phyloP scores from a whole-genome alignment of 2,113 vertebrate species.

The Myotis lucifugus region DNA sequence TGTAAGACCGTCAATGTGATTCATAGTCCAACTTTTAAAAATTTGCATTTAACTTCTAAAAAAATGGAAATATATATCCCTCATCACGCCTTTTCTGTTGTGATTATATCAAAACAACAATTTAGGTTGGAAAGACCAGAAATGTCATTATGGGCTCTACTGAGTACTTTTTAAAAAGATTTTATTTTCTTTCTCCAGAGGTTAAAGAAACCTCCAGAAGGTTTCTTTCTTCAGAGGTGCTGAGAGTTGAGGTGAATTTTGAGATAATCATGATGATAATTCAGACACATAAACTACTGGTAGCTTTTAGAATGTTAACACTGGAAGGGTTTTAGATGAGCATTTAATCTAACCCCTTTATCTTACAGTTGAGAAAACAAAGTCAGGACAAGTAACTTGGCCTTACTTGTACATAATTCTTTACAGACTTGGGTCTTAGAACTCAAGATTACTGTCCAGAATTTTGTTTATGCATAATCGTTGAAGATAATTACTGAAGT shows the following conservation, averaged over 20 bases:
- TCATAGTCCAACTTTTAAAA: background rate
- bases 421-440: background rate
- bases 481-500: background rate
- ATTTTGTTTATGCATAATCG: background rate
- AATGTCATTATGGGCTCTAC: background rate
- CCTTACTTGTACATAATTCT: background rate
- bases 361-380: background rate
- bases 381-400: background rate
- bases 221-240: background rate
- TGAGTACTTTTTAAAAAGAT: background rate
- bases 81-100: background rate
- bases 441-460: background rate
- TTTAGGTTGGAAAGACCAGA: slow-evolving; percentile 1
- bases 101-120: background rate
- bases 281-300: background rate
- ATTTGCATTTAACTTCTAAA: background rate
- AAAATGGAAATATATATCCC: background rate
- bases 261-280: background rate
- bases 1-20: background rate
- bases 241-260: background rate
- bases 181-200: slow-evolving; percentile 27
- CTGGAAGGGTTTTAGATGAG: background rate
- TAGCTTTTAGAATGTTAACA: background rate
- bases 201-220: no score
- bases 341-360: background rate